Percentiles rank a stretch among this genome's conserved stretches.
Conservation (phyloP, 2,797 vertebrate genomes). For the Acanthiza pusilla region DNA sequence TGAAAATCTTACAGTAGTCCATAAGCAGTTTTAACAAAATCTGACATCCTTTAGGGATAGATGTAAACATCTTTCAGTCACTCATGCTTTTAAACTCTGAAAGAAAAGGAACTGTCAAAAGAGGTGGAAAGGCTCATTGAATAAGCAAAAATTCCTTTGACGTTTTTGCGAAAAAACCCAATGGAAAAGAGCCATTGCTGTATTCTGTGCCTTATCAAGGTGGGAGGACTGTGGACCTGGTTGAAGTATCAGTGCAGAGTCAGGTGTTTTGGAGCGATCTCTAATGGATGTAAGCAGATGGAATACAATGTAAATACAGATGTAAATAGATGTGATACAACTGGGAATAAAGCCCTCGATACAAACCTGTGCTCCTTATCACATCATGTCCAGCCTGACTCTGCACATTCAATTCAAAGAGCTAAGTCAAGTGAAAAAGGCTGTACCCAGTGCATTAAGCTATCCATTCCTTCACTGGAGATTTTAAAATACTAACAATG, state of each 20-base stretch:
- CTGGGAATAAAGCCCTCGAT: neutral
- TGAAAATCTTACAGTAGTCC: neutral
- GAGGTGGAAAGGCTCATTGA: neutral
- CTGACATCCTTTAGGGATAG: neutral
- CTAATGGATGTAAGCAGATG: neutral
- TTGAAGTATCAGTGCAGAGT: neutral
- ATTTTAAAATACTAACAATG: neutral
- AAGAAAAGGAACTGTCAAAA: neutral
- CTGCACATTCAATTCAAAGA: neutral
- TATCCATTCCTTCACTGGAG: neutral
- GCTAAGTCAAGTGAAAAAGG: neutral
- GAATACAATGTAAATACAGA: neutral
- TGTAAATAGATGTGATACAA: neutral
- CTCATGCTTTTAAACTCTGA: neutral
- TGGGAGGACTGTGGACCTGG: neutral
- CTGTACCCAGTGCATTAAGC: neutral
- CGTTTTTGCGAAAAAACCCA: neutral
- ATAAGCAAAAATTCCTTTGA: neutral
- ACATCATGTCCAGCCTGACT: neutral
- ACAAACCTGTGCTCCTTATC: neutral
- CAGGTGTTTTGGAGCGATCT: neutral
- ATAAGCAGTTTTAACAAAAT: neutral
- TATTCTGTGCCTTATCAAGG: fast-evolving
- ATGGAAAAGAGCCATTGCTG: neutral
- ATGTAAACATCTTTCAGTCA: neutral